These are phyloP conservation scores for Euborellia annulipes DNA, from an alignment of 1,140 invertebrate species.

Conservation along the genomic window DNA sequence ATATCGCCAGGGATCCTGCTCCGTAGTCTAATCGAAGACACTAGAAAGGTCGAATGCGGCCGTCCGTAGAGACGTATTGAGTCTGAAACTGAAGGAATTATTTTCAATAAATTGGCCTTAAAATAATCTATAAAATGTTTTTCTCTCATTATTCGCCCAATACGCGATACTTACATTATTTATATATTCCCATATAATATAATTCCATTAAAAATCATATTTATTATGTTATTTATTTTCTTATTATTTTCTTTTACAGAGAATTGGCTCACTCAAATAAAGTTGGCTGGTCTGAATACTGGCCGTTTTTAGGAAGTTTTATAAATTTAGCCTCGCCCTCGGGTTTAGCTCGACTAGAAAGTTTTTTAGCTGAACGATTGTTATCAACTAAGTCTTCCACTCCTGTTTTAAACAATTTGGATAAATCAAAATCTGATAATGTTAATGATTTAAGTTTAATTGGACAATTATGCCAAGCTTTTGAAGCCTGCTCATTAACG, in stretches of 20 bases:
- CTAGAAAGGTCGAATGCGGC: no score
- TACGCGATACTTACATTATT: no score
- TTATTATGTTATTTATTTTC: background rate
- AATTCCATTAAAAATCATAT: no score
- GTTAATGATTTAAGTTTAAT: constrained; percentile 30
- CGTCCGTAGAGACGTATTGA: no score
- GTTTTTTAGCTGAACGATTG: constrained; percentile 42
- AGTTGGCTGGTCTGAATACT: constrained; percentile 78
- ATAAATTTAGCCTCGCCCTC: constrained; percentile 52
- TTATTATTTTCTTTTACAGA: constrained; percentile 29
- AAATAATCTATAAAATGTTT: no score
- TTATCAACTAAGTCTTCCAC: constrained; percentile 2
- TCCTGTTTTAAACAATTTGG: constrained; percentile 10
- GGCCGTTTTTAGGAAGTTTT: constrained; percentile 70
- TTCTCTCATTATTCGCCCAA: no score
- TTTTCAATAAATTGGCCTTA: no score
- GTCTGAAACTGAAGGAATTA: no score
- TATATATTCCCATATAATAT: no score
- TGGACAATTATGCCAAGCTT: constrained; percentile 34
- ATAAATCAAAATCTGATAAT: constrained; percentile 8
- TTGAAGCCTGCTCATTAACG: constrained; percentile 33
- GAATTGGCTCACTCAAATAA: constrained; percentile 56
- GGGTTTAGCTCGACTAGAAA: constrained; percentile 56
- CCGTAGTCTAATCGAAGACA: no score
- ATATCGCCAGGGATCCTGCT: no score